Evolutionary conservation across 1,140 invertebrate genomes (phyloP).

Genomic region (Proales similis): DNA sequence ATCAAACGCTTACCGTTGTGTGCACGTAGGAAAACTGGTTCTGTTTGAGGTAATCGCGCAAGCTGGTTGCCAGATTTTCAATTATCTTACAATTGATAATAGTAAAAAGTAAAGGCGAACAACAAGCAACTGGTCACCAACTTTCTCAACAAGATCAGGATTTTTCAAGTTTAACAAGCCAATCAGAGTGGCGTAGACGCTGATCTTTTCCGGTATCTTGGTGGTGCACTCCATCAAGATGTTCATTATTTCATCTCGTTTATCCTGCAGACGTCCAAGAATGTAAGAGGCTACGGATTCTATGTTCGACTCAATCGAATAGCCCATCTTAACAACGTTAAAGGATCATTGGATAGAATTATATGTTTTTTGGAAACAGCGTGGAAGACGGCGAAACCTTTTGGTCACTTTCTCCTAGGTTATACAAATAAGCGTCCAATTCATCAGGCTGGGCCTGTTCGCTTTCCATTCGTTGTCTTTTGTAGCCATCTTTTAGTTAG

Average conservation of each 20-base stretch:
- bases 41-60: conserved; percentile 29
- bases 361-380: not conserved
- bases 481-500: conserved; percentile 16
- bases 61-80: conserved; percentile 19
- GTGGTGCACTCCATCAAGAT: conserved; percentile 13
- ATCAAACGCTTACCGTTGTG: too few species aligned
- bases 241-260: conserved; percentile 11
- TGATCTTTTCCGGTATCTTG: conserved; percentile 25
- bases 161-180: conserved; percentile 32
- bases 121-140: not conserved
- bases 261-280: conserved; percentile 1
- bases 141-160: conserved; percentile 33
- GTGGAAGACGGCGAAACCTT: not conserved
- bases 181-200: conserved; percentile 26
- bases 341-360: not conserved
- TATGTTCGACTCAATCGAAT: conserved; percentile 33
- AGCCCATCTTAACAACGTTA: conserved; percentile 6
- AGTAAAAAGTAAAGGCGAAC: not conserved
- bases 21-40: conserved; percentile 24
- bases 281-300: conserved; percentile 6
- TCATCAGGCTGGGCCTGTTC: conserved; percentile 7
- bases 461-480: conserved; percentile 4
- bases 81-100: conserved; percentile 27
- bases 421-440: conserved; percentile 7
- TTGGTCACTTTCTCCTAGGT: conserved; percentile 28